Base-by-base conservation (phyloP, 35 echinoderm and acorn worm species). In the Apostichopus japonicus region DNA sequence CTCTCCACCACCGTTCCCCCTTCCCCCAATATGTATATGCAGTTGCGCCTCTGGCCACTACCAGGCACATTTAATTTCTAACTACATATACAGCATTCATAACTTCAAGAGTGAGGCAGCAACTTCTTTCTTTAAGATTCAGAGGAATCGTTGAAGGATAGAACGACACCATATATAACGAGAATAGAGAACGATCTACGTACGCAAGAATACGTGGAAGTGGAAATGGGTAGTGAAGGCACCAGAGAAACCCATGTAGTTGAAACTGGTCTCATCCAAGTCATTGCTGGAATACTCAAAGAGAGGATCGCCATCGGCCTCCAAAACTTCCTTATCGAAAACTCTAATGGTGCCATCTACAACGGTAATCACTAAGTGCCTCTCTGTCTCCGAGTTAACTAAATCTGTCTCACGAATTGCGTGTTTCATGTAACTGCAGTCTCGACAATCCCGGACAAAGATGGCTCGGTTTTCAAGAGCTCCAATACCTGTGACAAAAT, bases 171-270 rank as follows among this genome's bases (percentile, higher is more conserved):
- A 83, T 44, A 24, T 54, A 44, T 83, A 24, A 9, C 10, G 24
- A 21, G n/a, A 10, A 77, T 19, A 77, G 5, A 77, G 19, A 27
- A 8, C 75, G n/a, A 33, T 9, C 10, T 13, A 77, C 88, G 56
- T 56, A 90, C 88, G 11, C 25, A 54, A 8, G 88, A 13, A 77
- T 15, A 90, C 73, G 51, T 90, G 23, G 73, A 53, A 90, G 11
- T 78, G 67, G 88, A 90, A 90, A 23, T 56, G 67, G 10, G 88
- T 77, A 70, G 54, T 78, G 22, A 90, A 77, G 10, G 33, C 21
- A 5, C 88, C 88, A 56, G 88, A 77, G 73, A 90, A 90, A 3
- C 88, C 88, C 88, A 90, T 77, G 70, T 54, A 77, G 19, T 77
- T 33, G 88, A 90, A 90, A 10, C 53, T 16, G 4, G 67, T 44